Conservation (phyloP, 1,140 invertebrate species). For the Drosophila paulistorum region DNA sequence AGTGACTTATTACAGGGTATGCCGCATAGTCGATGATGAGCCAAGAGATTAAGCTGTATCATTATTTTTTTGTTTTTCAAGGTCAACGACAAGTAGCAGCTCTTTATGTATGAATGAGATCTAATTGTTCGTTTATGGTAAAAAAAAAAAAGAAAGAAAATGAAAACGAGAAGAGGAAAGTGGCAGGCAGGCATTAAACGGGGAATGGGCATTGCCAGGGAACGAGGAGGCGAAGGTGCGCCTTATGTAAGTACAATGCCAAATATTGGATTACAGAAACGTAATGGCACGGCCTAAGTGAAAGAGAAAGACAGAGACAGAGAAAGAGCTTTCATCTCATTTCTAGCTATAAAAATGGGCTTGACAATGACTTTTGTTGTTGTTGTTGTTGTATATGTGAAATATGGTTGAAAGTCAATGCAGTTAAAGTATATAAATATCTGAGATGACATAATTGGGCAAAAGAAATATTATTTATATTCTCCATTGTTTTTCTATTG, state of each 20-base stretch:
- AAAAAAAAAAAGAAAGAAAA: not conserved
- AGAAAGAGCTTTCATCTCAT: slow-evolving; percentile 20
- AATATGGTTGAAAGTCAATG: slow-evolving; percentile 41
- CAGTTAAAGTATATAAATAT: not conserved
- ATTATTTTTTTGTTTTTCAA: slow-evolving; percentile 47
- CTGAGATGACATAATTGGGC: slow-evolving; percentile 33
- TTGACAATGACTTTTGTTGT: slow-evolving; percentile 29
- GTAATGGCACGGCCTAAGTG: not conserved
- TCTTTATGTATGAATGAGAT: slow-evolving; percentile 77
- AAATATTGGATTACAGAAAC: slow-evolving; percentile 53
- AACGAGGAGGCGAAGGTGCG: slow-evolving; percentile 22
- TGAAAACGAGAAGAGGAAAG: not conserved
- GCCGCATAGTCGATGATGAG: no score
- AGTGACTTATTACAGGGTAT: not conserved
- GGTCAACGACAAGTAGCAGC: slow-evolving; percentile 71
- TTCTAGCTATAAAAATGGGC: slow-evolving; percentile 13
- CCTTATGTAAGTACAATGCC: slow-evolving; percentile 54
- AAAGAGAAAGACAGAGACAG: slow-evolving; percentile 9
- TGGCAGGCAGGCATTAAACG: not conserved
- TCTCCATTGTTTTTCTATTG: not conserved
- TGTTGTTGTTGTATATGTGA: slow-evolving; percentile 2
- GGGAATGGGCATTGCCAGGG: not conserved
- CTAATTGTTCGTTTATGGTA: slow-evolving; percentile 65
- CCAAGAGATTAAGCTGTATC: slow-evolving; percentile 11
- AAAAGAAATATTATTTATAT: not conserved